Conservation (phyloP, 2,113 vertebrate species). For the Neoarius graeffei region DNA sequence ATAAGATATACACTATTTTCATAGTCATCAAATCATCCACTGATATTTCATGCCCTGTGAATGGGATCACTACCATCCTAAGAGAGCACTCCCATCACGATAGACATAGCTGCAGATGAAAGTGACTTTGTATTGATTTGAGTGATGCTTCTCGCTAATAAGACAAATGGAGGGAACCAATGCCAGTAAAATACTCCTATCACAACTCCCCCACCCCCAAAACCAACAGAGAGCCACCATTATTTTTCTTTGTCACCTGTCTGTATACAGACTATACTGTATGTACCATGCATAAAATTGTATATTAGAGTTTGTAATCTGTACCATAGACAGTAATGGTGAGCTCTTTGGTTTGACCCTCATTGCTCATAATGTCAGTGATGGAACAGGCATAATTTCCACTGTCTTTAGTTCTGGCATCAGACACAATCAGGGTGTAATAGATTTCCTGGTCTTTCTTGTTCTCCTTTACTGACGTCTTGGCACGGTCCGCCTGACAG, state of each 20-base stretch:
- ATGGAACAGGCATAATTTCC: conserved; percentile 91
- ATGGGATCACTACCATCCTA: neutral
- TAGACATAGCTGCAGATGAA: neutral
- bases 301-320: neutral
- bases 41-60: neutral
- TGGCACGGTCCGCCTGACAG: conserved; percentile 65
- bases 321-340: conserved; percentile 87
- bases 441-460: conserved; percentile 70
- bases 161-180: neutral
- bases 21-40: neutral
- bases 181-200: neutral
- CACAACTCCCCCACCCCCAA: neutral
- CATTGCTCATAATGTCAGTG: conserved; percentile 80
- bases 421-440: conserved; percentile 86
- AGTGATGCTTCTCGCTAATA: neutral
- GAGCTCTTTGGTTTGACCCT: conserved; percentile 82
- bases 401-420: conserved; percentile 87
- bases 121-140: neutral
- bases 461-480: conserved; percentile 70
- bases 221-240: neutral
- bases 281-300: neutral
- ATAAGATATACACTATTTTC: neutral
- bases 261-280: neutral
- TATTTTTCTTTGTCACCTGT: neutral
- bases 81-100: neutral